These are phyloP conservation scores for Taenaris catops DNA, from an alignment of 2,888 invertebrate species.

Conservation along the genomic window DNA sequence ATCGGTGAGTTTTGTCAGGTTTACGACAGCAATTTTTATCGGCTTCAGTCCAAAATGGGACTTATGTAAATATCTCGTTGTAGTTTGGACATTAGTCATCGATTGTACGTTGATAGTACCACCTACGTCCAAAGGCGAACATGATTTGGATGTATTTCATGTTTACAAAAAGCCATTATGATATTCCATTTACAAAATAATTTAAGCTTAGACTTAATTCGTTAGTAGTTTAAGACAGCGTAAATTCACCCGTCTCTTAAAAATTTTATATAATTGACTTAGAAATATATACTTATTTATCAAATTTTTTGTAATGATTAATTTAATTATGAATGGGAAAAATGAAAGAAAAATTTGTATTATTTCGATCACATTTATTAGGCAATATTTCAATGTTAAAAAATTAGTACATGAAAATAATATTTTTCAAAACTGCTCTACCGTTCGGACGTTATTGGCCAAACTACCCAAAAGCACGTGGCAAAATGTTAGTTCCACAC, in stretches of 20 bases:
- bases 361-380: slow-evolving; percentile 53
- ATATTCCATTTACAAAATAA: slow-evolving; percentile 77
- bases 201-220: slow-evolving; percentile 65
- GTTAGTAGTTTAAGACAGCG: slow-evolving; percentile 63
- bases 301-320: slow-evolving; percentile 67
- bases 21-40: no score
- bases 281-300: slow-evolving; percentile 81
- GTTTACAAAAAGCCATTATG: slow-evolving; percentile 35
- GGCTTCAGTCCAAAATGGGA: no score
- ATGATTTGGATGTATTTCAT: slow-evolving; percentile 3
- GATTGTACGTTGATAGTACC: no score
- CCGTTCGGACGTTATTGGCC: no score
- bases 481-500: no score
- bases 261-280: slow-evolving; percentile 78
- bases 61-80: no score
- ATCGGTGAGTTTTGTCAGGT: no score
- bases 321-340: slow-evolving; percentile 72
- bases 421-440: no score
- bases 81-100: no score
- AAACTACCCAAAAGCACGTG: no score
- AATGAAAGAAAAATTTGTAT: slow-evolving; percentile 43
- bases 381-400: slow-evolving; percentile 17
- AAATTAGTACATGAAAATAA: slow-evolving; percentile 6
- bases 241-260: slow-evolving; percentile 79
- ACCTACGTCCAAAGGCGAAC: no score